phyloP scores from a whole-genome alignment of 2,797 vertebrate genomes.

The Acanthurus leucopareius region DNA sequence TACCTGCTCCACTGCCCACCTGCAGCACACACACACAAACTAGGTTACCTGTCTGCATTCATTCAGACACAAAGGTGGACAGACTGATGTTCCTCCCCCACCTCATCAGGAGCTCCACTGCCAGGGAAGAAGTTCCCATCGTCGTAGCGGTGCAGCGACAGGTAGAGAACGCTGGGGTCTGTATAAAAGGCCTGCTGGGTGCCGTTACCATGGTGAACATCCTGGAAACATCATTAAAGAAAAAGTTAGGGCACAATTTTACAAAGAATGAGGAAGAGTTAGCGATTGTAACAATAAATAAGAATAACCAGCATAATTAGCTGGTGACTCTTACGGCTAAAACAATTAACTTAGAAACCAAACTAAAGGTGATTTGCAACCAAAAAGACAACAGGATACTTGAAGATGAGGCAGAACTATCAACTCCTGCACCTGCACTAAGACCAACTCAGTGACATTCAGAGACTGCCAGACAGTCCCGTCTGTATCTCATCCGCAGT shows the following conservation, averaged over 20 bases:
- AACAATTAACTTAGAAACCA: not conserved
- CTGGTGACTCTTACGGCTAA: not conserved
- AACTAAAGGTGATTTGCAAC: not conserved
- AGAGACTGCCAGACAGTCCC: constrained; percentile 7
- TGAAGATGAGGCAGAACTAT: not conserved
- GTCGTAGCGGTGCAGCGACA: constrained; percentile 97
- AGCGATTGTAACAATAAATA: not conserved
- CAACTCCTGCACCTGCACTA: constrained; percentile 17
- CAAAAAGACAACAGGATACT: not conserved
- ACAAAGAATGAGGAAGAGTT: not conserved
- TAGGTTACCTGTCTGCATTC: not conserved
- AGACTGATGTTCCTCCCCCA: constrained; percentile 52
- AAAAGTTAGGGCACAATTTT: not conserved
- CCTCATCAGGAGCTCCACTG: constrained; percentile 96
- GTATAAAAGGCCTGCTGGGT: constrained; percentile 98
- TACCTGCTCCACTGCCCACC: constrained; percentile 92
- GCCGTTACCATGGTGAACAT: constrained; percentile 97
- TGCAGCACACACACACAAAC: constrained; percentile 52
- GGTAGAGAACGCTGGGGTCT: constrained; percentile 93
- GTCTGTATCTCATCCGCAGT: constrained; percentile 39
- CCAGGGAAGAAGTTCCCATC: constrained; percentile 99
- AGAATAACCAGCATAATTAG: not conserved
- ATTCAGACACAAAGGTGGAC: not conserved
- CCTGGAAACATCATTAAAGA: constrained; percentile 77
- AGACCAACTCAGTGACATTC: not conserved